These are phyloP conservation scores for Sprattus sprattus DNA, from an alignment of 2,113 vertebrate species.

Conservation along the genomic window DNA sequence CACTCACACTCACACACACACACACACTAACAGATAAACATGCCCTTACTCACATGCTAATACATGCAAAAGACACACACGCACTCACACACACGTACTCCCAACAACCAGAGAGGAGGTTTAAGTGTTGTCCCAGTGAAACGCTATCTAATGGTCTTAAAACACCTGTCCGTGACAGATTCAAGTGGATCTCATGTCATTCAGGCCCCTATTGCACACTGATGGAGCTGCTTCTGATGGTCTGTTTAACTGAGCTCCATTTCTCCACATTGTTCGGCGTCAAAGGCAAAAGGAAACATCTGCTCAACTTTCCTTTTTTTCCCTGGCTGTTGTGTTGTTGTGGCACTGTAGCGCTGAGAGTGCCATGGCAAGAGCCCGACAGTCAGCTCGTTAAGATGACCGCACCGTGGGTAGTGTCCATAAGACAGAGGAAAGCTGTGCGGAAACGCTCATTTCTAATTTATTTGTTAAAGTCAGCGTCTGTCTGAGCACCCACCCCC, in stretches of 20 bases:
- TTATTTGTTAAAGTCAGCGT: neutral
- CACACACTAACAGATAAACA: neutral
- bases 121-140: constrained; percentile 9
- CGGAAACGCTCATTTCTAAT: neutral
- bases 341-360: too few relatives aligned
- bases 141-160: neutral
- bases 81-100: neutral
- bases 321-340: neutral
- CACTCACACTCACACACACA: constrained; percentile 21
- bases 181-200: neutral
- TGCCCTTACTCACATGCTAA: neutral
- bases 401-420: neutral
- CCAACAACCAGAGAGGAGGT: constrained; percentile 48
- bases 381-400: neutral
- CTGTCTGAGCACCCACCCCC: neutral
- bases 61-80: neutral
- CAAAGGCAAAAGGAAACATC: constrained; percentile 11
- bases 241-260: neutral
- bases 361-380: neutral
- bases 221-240: constrained; percentile 12
- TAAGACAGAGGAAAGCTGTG: neutral
- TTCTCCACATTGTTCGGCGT: neutral
- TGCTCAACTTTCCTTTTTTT: neutral
- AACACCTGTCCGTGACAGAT: constrained; percentile 17
- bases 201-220: neutral